Base-by-base conservation (phyloP, 2,888 invertebrate genomes). In the Ecdyonurus torrentis region DNA sequence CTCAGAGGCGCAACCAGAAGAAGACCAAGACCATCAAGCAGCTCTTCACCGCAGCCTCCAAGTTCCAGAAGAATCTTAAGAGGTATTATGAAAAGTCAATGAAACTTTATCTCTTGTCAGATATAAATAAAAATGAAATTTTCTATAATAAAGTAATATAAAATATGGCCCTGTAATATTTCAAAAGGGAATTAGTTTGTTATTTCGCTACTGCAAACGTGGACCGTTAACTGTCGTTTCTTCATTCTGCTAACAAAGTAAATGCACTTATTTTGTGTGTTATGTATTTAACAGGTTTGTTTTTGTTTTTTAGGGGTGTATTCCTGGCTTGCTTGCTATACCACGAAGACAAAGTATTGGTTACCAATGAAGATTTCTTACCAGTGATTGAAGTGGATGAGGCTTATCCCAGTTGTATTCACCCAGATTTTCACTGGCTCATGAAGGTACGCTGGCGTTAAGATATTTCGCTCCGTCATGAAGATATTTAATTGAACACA, bases 351-450 rank as follows among this genome's bases (percentile, higher is more conserved):
- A 92, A 91, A 74, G 87, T 99, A 61, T 79, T 98, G 70, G 92
- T 96, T 64, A 98, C 98, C 50, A 93, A 93, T 69, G 98, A 98
- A 76, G 98, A 99, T 74, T 93, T 92, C 75, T 79, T 98, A 65
- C 98, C 98, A 0, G 91, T 96, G 65, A 89, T 98, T 70, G 96
- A 97, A 78, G 91, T 98, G 61, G 97, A 97, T 74, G 97, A 97
- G 76, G 91, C 91, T 37, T 95, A 92, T 74, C 91, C 94, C 58
- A 89, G 89, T 70, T 89, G 91, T 67, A 85, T 96, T 66, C 87
- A 94, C 74, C 86, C 85, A 65, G 98, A 98, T 76, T 91, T 95
- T 75, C 91, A 97, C 74, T 99, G 98, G 98, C 81, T 98, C 23
- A 93, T 98, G 89, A 96, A 95, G 83, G 88, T 89, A 73, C 7